Percentiles rank a stretch among this genome's conserved stretches.
Conservation (phyloP, 2,113 vertebrate species). For the Oplegnathus fasciatus region DNA sequence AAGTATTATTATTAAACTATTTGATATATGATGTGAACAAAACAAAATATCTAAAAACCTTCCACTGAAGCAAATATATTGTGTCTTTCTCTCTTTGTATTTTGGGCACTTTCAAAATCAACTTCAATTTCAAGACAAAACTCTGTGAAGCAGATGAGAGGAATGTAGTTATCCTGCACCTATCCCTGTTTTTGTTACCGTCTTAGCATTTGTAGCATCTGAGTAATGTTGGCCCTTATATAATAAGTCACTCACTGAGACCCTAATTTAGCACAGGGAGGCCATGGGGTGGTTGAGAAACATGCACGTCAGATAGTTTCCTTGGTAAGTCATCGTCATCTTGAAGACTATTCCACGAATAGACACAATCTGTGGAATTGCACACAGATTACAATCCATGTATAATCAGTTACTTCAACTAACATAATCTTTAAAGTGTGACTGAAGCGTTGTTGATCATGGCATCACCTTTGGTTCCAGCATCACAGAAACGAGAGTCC, state of each 20-base stretch:
- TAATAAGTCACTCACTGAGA: slow-evolving; percentile 41
- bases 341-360: background rate
- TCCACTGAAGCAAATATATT: too few species aligned
- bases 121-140: background rate
- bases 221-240: slow-evolving; percentile 36
- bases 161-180: background rate
- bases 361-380: background rate
- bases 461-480: background rate
- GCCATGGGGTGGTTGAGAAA: slow-evolving; percentile 10
- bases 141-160: background rate
- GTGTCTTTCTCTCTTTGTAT: too few species aligned
- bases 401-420: background rate
- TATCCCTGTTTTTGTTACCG: slow-evolving; percentile 38
- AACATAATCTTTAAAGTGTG: background rate
- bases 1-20: too few species aligned
- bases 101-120: background rate
- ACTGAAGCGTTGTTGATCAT: background rate
- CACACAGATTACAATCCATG: background rate
- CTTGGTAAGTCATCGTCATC: slow-evolving; percentile 16
- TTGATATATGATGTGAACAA: background rate
- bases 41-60: too few species aligned
- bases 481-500: background rate
- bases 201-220: slow-evolving; percentile 39
- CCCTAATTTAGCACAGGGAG: slow-evolving; percentile 24
- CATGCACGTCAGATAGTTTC: slow-evolving; percentile 48